Evolutionary conservation across 2,113 vertebrate species (phyloP).

Genomic region (Pyxicephalus adspersus): DNA sequence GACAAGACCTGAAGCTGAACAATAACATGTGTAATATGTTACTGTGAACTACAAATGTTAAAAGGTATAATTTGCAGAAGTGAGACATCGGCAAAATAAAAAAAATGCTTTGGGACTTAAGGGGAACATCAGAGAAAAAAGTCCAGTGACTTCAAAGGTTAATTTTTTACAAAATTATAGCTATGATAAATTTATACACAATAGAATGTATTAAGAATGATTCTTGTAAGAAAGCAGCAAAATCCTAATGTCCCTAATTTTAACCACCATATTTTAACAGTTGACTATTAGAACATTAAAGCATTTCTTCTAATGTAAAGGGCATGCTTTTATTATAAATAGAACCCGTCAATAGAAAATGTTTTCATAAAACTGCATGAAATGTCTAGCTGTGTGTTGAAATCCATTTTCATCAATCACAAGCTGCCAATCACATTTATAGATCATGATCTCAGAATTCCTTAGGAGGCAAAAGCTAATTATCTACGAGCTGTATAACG

Average conservation of each 20-base stretch:
- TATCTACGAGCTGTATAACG: conserved; percentile 38
- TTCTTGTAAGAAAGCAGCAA: no score
- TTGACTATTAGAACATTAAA: not conserved
- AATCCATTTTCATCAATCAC: conserved; percentile 49
- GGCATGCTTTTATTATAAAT: conserved; percentile 26
- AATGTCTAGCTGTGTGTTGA: conserved; percentile 35
- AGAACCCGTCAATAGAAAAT: conserved; percentile 29
- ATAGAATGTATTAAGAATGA: no score
- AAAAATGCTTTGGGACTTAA: no score
- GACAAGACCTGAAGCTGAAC: no score
- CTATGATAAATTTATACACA: no score
- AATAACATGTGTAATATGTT: no score
- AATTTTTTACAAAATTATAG: no score
- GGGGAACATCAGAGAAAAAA: no score
- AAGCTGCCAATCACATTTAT: conserved; percentile 46
- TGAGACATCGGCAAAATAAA: no score
- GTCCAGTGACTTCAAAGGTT: no score
- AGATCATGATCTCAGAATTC: conserved; percentile 47
- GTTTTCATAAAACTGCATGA: conserved; percentile 22
- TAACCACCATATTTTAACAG: not conserved
- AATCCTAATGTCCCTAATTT: not conserved
- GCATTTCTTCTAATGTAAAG: not conserved
- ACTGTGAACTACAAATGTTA: no score
- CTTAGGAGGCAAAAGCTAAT: conserved; percentile 50
- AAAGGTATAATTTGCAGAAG: no score